Base-by-base conservation (phyloP, 2,113 vertebrate species). In the Capreolus pygargus region DNA sequence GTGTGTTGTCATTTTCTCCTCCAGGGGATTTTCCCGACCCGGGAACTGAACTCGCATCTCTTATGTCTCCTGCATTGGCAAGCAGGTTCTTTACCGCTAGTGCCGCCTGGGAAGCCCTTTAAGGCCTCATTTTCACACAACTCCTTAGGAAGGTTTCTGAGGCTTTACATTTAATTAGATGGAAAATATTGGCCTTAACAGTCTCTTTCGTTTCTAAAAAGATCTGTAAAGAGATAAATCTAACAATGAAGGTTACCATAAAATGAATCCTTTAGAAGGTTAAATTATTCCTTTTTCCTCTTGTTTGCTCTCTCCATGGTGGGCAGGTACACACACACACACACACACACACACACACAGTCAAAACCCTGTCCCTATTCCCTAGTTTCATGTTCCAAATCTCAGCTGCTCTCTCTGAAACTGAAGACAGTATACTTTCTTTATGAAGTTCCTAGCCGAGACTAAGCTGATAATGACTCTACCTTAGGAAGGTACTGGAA, bases 341-440 rank as follows among this genome's bases (percentile, higher is more conserved):
- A 19, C 28, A 25, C n/a, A 82, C 9, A 15, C 13, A 39, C 50
- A 19, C 11, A 52, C 33, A 57, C 33, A 61, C 74, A 88, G 14
- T 11, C 60, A 19, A 4, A 30, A 27, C 21, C 14, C 1, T 12
- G 1, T 30, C 64, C 39, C 19, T 1, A 0, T 21, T 14, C n/a
- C 74, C 33, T 16, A 27, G n/a, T 2, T 57, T 52, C n/a, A n/a
- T 4, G 4, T 16, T 47, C 14, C 13, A 67, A 43, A 39, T 36
- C 50, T 64, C 70, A 70, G 60, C 21, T 5, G 10, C 14, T 15
- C 81, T 19, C 67, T 61, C 23, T 7, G 39, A 89, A 79, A 67
- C 21, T 70, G 54, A 94, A 91, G 33, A 78, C 11, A 78, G 70
- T 86, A 54, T 5, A 36, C 28, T 57, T 78, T 76, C n/a, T 55